Conservation (phyloP, 2,888 invertebrate genomes). For the Elgonia sp. region DNA sequence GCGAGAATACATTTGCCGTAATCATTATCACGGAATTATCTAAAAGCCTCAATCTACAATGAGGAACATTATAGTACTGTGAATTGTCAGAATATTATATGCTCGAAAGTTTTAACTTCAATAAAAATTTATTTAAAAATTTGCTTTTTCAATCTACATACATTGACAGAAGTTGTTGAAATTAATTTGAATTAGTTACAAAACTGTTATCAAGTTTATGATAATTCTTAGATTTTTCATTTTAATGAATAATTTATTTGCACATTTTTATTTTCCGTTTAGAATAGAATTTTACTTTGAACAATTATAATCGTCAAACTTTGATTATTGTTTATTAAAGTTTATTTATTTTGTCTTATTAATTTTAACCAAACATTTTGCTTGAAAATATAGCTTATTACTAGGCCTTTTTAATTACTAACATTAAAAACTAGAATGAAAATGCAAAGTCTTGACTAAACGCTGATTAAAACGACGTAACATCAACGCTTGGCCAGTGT, state of each 20-base stretch:
- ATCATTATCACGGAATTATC: constrained; percentile 46
- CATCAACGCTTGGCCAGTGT: constrained; percentile 83
- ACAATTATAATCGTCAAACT: no score
- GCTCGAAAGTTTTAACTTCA: constrained; percentile 28
- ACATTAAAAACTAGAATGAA: background rate
- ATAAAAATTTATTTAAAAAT: background rate
- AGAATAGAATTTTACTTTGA: no score
- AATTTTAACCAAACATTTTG: no score
- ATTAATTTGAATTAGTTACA: no score
- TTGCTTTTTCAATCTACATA: background rate
- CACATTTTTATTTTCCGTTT: no score
- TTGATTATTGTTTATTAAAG: no score
- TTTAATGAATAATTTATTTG: no score
- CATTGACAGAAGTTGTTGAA: no score
- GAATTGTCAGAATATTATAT: constrained; percentile 19
- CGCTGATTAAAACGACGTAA: constrained; percentile 77
- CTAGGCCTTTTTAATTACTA: background rate
- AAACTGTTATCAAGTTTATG: no score
- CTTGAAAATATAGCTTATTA: background rate
- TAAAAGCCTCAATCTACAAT: constrained; percentile 35
- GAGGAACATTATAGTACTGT: constrained; percentile 33
- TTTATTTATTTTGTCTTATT: no score
- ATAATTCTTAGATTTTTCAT: no score
- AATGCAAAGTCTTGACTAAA: background rate
- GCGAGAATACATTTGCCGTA: constrained; percentile 38